Conservation (phyloP, 2,888 invertebrate genomes). For the Zelleria hepariella region DNA sequence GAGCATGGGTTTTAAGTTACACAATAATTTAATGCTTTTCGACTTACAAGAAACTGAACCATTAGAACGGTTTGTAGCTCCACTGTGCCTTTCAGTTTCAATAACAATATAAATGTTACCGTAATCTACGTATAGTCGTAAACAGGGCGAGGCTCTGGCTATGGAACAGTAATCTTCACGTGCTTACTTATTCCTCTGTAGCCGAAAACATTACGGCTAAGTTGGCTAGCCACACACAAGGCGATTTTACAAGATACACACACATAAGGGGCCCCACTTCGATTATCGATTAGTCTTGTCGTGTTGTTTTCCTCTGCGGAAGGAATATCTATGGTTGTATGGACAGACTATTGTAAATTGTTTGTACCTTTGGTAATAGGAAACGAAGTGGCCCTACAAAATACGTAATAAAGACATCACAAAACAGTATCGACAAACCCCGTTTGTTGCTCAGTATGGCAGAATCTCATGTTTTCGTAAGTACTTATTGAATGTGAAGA, state of each 20-base stretch:
- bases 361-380: background rate
- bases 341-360: background rate
- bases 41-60: no score
- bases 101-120: no score
- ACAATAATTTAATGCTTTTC: no score
- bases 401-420: conserved; percentile 58
- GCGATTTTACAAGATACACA: background rate
- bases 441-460: conserved; percentile 26
- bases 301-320: background rate
- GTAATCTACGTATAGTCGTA: no score
- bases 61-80: no score
- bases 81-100: no score
- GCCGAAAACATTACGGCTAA: no score
- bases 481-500: conserved; percentile 58
- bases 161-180: no score
- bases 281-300: background rate
- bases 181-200: no score
- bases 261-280: background rate
- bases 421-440: conserved; percentile 25
- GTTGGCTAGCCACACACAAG: no score
- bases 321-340: conserved; percentile 3
- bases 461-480: conserved; percentile 60
- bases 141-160: no score
- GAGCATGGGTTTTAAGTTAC: no score
- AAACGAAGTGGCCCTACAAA: conserved; percentile 31